Conservation (phyloP, 2,113 vertebrate species). For the Plestiodon gilberti region DNA sequence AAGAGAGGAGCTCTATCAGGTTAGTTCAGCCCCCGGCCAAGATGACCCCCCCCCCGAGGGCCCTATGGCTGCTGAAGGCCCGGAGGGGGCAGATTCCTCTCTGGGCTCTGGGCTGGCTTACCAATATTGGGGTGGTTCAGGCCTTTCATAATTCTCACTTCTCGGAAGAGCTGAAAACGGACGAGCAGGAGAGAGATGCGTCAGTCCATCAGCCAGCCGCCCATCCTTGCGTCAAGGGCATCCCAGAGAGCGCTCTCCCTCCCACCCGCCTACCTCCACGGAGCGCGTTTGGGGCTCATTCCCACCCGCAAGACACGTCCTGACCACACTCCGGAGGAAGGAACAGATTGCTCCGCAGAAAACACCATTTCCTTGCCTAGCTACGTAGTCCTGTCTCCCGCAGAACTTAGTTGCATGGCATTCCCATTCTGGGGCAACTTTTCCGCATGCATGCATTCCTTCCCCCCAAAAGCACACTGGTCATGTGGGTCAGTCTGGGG, state of each 20-base stretch:
- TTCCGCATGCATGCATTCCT: neutral
- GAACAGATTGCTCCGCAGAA: neutral
- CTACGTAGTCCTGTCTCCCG: no score
- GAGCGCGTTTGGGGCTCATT: neutral
- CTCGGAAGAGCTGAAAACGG: slow-evolving; percentile 86
- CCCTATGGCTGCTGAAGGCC: no score
- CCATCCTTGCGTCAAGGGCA: no score
- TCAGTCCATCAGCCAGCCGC: no score
- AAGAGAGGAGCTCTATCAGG: neutral
- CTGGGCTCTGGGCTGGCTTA: slow-evolving; percentile 62
- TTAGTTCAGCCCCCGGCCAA: no score
- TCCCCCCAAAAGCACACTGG: neutral
- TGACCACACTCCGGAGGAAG: neutral
- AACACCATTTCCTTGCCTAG: neutral
- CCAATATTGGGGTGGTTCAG: slow-evolving; percentile 94
- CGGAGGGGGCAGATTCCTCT: neutral
- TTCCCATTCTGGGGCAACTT: neutral
- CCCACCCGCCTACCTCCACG: no score
- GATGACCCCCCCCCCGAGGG: no score
- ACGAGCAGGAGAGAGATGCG: neutral
- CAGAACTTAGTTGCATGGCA: no score
- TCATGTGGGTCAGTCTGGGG: no score
- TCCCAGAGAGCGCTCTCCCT: rapidly evolving
- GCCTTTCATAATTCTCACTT: slow-evolving; percentile 94
- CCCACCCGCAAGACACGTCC: no score